These are phyloP conservation scores for Bungarus multicinctus DNA, from an alignment of 2,113 vertebrate genomes.

Conservation along the genomic window DNA sequence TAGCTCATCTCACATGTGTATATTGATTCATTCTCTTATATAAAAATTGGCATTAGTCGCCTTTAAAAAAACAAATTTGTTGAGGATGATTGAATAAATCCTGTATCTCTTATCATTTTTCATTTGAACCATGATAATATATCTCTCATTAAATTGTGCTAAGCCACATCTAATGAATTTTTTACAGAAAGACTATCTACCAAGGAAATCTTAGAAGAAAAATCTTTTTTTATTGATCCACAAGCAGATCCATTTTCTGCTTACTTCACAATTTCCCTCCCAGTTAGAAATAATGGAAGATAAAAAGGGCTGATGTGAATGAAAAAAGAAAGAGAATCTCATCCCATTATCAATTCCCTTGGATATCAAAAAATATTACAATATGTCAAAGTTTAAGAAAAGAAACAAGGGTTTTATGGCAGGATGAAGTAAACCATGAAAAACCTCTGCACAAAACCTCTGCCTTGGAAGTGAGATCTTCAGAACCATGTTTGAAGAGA, in stretches of 20 bases:
- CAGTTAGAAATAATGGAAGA: slow-evolving; percentile 25
- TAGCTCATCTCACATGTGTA: neutral
- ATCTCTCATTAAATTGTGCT: slow-evolving; percentile 23
- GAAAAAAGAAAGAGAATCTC: slow-evolving; percentile 31
- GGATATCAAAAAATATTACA: slow-evolving; percentile 4
- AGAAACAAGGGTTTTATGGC: neutral
- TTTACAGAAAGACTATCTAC: slow-evolving; percentile 28
- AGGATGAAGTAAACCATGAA: neutral
- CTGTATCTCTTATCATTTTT: slow-evolving; percentile 26
- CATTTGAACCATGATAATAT: slow-evolving; percentile 41
- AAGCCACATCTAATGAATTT: slow-evolving; percentile 25
- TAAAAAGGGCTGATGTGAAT: slow-evolving; percentile 21
- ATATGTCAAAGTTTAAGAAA: neutral
- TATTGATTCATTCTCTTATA: neutral
- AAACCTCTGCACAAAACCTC: neutral
- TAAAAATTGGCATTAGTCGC: neutral
- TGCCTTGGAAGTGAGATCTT: neutral
- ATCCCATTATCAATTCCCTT: slow-evolving; percentile 35
- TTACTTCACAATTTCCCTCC: slow-evolving; percentile 19
- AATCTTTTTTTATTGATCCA: slow-evolving; percentile 53
- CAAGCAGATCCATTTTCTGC: slow-evolving; percentile 32
- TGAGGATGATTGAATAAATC: slow-evolving; percentile 8
- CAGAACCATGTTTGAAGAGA: neutral
- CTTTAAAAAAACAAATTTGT: neutral
- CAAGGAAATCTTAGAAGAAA: slow-evolving; percentile 30